Conservation (phyloP, 2,888 invertebrate species). For the Schrankia costaestrigalis region DNA sequence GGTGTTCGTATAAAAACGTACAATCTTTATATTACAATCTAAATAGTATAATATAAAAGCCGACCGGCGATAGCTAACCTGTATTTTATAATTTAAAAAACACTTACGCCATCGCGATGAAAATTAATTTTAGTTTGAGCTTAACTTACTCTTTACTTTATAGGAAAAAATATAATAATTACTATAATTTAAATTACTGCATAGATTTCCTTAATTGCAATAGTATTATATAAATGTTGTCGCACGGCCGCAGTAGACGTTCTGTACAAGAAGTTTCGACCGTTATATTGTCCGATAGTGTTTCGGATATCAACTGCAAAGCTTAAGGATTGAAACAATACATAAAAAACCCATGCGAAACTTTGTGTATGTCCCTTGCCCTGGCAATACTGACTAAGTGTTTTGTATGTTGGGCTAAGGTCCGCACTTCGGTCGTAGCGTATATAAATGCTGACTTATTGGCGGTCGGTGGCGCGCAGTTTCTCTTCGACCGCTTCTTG, state of each 20-base stretch:
- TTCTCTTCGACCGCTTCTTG: constrained; percentile 97
- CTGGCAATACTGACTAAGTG: constrained; percentile 35
- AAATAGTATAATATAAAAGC: constrained; percentile 73
- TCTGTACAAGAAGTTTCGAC: constrained; percentile 38
- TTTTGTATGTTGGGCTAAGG: constrained; percentile 8
- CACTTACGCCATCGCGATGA: constrained; percentile 32
- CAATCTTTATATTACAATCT: constrained; percentile 67
- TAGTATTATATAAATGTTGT: constrained; percentile 21
- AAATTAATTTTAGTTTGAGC: constrained; percentile 70
- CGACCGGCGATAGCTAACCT: constrained; percentile 59
- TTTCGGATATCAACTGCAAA: constrained; percentile 39
- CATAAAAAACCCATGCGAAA: constrained; percentile 51
- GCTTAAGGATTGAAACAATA: constrained; percentile 56
- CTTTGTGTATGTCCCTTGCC: constrained; percentile 26
- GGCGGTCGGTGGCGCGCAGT: constrained; percentile 96
- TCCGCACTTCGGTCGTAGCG: constrained; percentile 40
- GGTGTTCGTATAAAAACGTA: constrained; percentile 63
- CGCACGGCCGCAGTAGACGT: constrained; percentile 30
- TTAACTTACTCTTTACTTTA: constrained; percentile 76
- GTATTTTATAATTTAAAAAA: constrained; percentile 48
- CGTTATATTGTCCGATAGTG: constrained; percentile 5
- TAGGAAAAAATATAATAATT: constrained; percentile 74
- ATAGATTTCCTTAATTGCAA: constrained; percentile 67
- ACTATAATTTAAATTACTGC: constrained; percentile 79
- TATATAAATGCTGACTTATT: constrained; percentile 81